Base-by-base conservation (phyloP, 2,888 invertebrate genomes). In the Margaritifera margaritifera region DNA sequence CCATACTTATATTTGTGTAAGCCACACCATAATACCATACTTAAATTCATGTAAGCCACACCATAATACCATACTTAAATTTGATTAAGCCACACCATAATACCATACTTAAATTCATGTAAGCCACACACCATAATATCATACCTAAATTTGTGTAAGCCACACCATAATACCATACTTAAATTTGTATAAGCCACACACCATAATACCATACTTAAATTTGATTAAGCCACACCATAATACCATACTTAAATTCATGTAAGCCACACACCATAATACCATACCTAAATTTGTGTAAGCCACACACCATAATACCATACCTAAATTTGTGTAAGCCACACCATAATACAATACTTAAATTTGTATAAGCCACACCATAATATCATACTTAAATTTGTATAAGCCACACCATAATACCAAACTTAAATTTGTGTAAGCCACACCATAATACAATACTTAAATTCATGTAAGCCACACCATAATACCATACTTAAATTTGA, bases 11-110 rank as follows among this genome's bases (percentile, higher is more conserved):
- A 54, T 4, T 27, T 27, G 27, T 4, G 42, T 27, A 65, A 53
- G 6, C 54, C 27, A 27, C 31, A 27, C 18, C 8, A 25, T 50
- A 66, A 54, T 61, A 74, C 74, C 69, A 74, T n/a, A n/a, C n/a
- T n/a, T n/a, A 59, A 59, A 54, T 4, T 27, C 6, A 6, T 4
- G 42, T 27, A 65, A 53, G 6, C 54, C 27, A 27, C 31, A 27
- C 18, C 8, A 25, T 50, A 66, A 54, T 61, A 74, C 74, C 69
- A 74, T n/a, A n/a, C n/a, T n/a, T n/a, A 59, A 59, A 54, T 4
- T 27, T 27, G 27, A 0, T 27, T 27, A 65, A 53, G 6, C 54
- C 27, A 27, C 31, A 27, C 18, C 8, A 25, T 50, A 66, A 54
- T 61, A 74, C 74, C 69, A 74, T n/a, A n/a, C n/a, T n/a, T n/a